Conservation (phyloP, 2,797 vertebrate genomes). For the Steatocranus sp. region DNA sequence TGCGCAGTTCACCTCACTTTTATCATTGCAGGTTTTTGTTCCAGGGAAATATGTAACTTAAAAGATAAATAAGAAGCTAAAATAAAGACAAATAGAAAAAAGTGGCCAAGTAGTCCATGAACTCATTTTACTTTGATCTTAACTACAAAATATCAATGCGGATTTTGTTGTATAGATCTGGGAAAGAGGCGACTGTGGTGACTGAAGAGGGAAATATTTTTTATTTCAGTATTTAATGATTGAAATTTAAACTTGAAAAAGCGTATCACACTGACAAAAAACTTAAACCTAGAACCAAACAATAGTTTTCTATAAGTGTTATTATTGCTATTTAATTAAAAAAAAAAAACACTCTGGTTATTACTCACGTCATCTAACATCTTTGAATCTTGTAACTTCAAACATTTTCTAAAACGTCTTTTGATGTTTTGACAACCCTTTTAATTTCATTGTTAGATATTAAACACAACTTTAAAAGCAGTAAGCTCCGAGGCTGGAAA, state of each 20-base stretch:
- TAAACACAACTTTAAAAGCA: not conserved
- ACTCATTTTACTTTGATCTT: not conserved
- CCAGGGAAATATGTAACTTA: not conserved
- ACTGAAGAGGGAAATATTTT: not conserved
- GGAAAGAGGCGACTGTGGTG: not conserved
- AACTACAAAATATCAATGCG: not conserved
- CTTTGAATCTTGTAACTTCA: not conserved
- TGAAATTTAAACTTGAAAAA: not conserved
- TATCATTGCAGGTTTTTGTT: not conserved
- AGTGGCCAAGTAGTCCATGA: not conserved
- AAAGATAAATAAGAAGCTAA: not conserved
- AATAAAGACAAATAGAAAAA: not conserved
- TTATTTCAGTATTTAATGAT: not conserved
- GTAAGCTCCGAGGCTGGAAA: rapidly evolving
- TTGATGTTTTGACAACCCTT: not conserved
- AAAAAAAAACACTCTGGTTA: not conserved
- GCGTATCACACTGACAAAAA: too few relatives aligned
- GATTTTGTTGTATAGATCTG: not conserved
- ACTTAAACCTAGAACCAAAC: too few relatives aligned
- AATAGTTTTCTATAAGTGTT: not conserved
- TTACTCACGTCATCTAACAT: not conserved
- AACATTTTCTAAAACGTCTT: not conserved
- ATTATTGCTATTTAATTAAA: not conserved
- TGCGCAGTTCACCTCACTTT: not conserved
- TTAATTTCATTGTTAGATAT: not conserved